A percentile compares a stretch with the other conserved stretches of the same genome.
These are phyloP conservation scores for Hoplostethus atlanticus DNA, from an alignment of 2,797 vertebrate species.

Conservation along the genomic window DNA sequence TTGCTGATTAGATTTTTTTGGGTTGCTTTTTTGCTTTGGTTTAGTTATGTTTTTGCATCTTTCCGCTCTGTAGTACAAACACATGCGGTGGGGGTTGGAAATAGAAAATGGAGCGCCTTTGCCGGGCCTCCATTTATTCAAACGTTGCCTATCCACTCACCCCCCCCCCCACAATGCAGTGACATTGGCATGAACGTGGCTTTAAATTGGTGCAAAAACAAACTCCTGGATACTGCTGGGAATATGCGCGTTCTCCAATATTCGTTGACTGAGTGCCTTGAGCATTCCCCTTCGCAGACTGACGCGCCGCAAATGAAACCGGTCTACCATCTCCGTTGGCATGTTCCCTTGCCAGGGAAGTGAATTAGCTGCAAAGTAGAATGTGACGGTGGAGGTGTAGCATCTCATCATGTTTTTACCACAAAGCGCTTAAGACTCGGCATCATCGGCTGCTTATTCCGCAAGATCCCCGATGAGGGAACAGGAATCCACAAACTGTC, in stretches of 20 bases:
- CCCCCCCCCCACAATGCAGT: conserved; percentile 69
- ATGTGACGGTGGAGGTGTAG: conserved; percentile 18
- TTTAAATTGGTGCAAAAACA: conserved; percentile 27
- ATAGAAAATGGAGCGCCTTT: conserved; percentile 73
- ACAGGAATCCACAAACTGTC: conserved; percentile 33
- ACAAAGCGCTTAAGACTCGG: conserved; percentile 5
- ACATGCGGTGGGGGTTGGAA: conserved; percentile 83
- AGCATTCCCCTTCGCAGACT: neutral
- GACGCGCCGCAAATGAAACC: conserved; percentile 11
- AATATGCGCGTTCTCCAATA: neutral
- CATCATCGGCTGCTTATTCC: conserved; percentile 23
- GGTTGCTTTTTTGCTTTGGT: neutral
- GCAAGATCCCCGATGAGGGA: conserved; percentile 41
- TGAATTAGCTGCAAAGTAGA: neutral
- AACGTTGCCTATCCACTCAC: conserved; percentile 78
- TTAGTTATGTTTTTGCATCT: conserved; percentile 87
- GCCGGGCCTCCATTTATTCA: conserved; percentile 50
- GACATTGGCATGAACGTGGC: conserved; percentile 91
- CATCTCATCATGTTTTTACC: conserved; percentile 9
- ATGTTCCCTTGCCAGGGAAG: neutral
- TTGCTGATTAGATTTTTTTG: neutral
- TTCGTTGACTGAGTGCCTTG: neutral
- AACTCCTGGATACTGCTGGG: neutral
- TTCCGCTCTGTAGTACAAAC: conserved; percentile 85
- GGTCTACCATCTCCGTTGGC: neutral